Conservation (phyloP, 23 tunicate species). For the Trididemnum nubilum region DNA sequence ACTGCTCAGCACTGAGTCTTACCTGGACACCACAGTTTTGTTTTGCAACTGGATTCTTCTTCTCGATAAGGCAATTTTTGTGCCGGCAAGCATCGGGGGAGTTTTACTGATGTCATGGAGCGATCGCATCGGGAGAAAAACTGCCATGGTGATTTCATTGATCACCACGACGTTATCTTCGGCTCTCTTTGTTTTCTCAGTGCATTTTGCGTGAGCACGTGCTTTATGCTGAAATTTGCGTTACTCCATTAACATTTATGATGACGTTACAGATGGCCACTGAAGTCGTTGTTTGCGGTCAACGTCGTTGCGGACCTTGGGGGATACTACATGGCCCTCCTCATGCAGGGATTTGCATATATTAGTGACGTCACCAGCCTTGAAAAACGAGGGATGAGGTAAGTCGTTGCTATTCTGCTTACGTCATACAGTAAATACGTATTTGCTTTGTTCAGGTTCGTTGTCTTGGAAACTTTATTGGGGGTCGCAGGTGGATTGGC, state of each 20-base stretch:
- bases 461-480: constrained; percentile 59
- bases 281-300: constrained; percentile 34
- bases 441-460: constrained; percentile 36
- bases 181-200: constrained; percentile 35
- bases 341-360: constrained; percentile 77
- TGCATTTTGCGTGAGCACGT: constrained; percentile 55
- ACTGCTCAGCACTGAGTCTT: no score
- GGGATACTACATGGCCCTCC: constrained; percentile 76
- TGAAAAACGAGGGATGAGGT: constrained; percentile 60
- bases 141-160: constrained; percentile 53
- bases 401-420: background rate
- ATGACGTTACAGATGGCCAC: constrained; percentile 70
- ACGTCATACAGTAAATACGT: background rate
- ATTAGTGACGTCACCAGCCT: constrained; percentile 59
- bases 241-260: no score
- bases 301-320: constrained; percentile 54
- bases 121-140: constrained; percentile 73
- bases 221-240: no score
- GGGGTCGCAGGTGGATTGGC: constrained; percentile 87
- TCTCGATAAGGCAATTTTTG: constrained; percentile 50
- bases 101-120: constrained; percentile 64
- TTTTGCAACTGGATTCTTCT: constrained; percentile 62
- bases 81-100: constrained; percentile 66
- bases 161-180: constrained; percentile 40
- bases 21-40: background rate